Base-by-base conservation (phyloP, 2,888 invertebrate species). In the Oxytorus armatus region DNA sequence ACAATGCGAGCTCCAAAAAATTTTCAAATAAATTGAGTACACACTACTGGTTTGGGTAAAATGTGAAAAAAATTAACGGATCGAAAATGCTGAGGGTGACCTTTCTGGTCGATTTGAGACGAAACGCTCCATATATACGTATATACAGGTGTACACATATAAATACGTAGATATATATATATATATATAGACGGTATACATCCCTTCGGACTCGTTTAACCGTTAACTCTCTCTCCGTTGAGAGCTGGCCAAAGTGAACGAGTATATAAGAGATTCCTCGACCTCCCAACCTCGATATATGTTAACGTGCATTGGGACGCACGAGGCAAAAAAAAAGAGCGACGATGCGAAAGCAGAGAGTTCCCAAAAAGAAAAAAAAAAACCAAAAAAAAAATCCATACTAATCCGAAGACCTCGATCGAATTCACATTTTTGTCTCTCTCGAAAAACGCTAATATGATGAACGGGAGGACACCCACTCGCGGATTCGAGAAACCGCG, bases 251-350 rank as follows among this genome's bases (percentile, higher is more conserved):
- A 53, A 77, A 74, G 66, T 57, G 69, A 77, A 42, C 79, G 68
- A 77, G 80, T 76, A 76, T 69, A 61, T 63, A 77, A 80, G 73
- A 80, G 81, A 82, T 81, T 81, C 81, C 55, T 82, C 83, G 84
- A 86, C 85, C 83, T 81, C 82, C 79, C 84, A 80, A 84, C 85
- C 83, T 81, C 83, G 82, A 84, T 86, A 79, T 66, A 65, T 53
- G 73, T 80, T 61, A 51, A 66, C 57, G 39, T 33, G 25, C 39
- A 74, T 70, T 66, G 70, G 79, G 72, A 74, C 78, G 70, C 36
- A 49, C 59, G 69, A 81, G 74, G 59, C 51, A 23, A 63, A 47
- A 55, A 51, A 68, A 49, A 70, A 29, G 5, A 16, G 39, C 21
- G 36, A 18, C 47, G 55, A 57, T 63, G 44, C 61, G 63, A 63